phyloP scores from a whole-genome alignment of 2,797 vertebrate species.

The Ctenochaetus hawaiiensis region DNA sequence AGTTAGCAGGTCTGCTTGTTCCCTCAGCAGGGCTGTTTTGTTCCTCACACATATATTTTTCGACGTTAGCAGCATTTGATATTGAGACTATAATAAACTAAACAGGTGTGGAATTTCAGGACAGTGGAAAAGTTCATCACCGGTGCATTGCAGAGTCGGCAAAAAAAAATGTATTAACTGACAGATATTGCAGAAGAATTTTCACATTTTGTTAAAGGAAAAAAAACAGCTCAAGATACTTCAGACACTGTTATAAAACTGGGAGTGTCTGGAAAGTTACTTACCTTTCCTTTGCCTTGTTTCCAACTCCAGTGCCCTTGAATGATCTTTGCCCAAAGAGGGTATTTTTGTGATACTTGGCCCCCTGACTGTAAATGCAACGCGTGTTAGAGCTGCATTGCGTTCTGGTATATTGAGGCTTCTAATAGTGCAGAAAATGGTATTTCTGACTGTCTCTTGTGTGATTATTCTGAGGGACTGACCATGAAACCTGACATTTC shows the following conservation, averaged over 20 bases:
- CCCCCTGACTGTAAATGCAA: too few relatives aligned
- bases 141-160: neutral
- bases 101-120: slow-evolving; percentile 20
- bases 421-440: neutral
- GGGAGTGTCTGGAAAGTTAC: neutral
- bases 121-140: slow-evolving; percentile 6
- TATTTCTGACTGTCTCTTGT: neutral
- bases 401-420: slow-evolving; percentile 8
- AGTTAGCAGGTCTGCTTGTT: slow-evolving; percentile 59
- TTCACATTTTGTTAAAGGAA: neutral
- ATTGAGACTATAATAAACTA: slow-evolving; percentile 37
- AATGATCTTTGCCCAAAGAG: neutral
- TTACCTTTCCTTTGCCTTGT: neutral
- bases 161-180: neutral
- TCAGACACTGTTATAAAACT: neutral
- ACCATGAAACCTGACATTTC: slow-evolving; percentile 24
- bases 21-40: slow-evolving; percentile 57
- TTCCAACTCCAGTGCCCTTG: too few relatives aligned
- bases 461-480: neutral
- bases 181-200: neutral
- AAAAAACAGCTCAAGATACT: neutral
- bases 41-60: slow-evolving; percentile 45
- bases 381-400: neutral
- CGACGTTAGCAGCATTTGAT: slow-evolving; percentile 47
- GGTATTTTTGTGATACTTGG: neutral